Conservation (phyloP, 1,140 invertebrate genomes). For the Halyomorpha halys region DNA sequence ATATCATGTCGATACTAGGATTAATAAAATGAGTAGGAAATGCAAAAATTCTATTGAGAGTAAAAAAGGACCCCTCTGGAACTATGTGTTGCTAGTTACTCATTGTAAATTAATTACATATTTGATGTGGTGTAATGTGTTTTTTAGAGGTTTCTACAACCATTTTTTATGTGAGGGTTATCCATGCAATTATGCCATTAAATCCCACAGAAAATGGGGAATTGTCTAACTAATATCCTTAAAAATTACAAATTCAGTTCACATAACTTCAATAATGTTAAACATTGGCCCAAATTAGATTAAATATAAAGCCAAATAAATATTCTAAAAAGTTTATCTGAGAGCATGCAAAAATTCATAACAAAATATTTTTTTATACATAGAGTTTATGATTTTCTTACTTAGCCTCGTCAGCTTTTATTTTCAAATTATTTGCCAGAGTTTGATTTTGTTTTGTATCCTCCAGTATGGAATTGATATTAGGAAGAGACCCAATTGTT, state of each 20-base stretch:
- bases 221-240: too few relatives aligned
- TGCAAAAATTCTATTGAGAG: too few relatives aligned
- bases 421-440: conserved; percentile 61
- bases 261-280: conserved; percentile 10
- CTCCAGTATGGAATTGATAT: conserved; percentile 79
- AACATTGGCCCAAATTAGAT: background rate
- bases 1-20: too few relatives aligned
- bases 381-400: conserved; percentile 35
- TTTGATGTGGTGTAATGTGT: too few relatives aligned
- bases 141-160: too few relatives aligned
- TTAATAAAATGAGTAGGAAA: too few relatives aligned
- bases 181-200: too few relatives aligned
- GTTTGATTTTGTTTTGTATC: conserved; percentile 71
- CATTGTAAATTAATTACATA: too few relatives aligned
- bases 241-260: background rate
- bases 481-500: conserved; percentile 72
- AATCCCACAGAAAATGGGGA: too few relatives aligned
- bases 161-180: too few relatives aligned
- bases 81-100: too few relatives aligned
- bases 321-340: background rate
- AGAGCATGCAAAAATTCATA: background rate
- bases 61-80: too few relatives aligned
- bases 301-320: background rate
- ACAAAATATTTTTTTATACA: background rate
- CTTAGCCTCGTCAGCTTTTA: conserved; percentile 64